Base-by-base conservation (phyloP, 2,888 invertebrate species). In the Octonoba sinensis region DNA sequence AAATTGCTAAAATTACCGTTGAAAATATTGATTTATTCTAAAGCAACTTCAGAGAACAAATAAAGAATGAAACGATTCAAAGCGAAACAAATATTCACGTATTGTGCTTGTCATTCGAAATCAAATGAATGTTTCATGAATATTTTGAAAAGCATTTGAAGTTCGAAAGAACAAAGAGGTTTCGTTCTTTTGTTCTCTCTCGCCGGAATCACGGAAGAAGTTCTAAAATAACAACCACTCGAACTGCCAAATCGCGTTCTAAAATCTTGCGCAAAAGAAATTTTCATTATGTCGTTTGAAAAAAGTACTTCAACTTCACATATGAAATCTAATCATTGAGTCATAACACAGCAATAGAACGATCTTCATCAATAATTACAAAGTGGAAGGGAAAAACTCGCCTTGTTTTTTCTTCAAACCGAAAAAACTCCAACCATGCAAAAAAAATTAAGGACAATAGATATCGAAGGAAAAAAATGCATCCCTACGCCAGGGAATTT, bases 141-240 rank as follows among this genome's bases (percentile, higher is more conserved):
- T 36, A 36, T 36, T 36, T 36, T 36, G 36, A 36, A 36, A 36
- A 36, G 36, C 36, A 36, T 71, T 77, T 56, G 57, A 71, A 71
- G 57, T 56, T 54, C 46, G 18, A 47, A 70, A 77, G 77, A 71
- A 77, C 70, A 77, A 77, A 77, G 71, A 13, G 13, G 18, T 12
- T 36, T n/a, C 70, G 12, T 57, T 20, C 71, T 47, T 62, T 77
- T 77, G 77, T 77, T 71, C 71, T 69, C 24, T 20, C 54, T 27
- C 22, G 24, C 13, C 22, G n/a, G 49, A 56, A 51, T 69, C 24
- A 36, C 27, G 15, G 46, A 60, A 69, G 64, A 66, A 11, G 36
- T 24, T 36, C 18, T 3, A n/a, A 57, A 57, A 57, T 57, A 57
- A n/a, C 57, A 20, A 57, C 65, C 71, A 59, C 59, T 78, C 59